Conservation (phyloP, 2,888 invertebrate genomes). For the Kryphioiulus occultus region DNA sequence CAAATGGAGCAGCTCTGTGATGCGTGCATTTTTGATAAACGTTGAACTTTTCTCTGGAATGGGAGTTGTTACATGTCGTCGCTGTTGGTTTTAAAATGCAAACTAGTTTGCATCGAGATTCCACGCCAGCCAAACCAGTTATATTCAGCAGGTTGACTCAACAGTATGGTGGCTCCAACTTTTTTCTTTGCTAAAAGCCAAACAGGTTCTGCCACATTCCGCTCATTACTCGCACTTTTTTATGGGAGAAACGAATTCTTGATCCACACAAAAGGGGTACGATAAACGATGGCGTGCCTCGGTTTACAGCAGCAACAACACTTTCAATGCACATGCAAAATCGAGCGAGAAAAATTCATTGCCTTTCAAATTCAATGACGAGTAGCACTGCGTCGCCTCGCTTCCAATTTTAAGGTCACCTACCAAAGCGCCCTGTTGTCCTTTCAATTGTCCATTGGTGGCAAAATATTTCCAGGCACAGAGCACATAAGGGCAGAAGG, state of each 20-base stretch:
- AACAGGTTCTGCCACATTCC: conserved; percentile 44
- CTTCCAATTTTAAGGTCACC: not conserved
- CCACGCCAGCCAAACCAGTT: conserved; percentile 21
- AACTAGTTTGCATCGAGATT: conserved; percentile 40
- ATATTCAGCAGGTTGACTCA: conserved; percentile 12
- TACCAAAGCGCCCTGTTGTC: not conserved
- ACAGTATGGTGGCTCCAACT: conserved; percentile 26
- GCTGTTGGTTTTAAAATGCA: conserved; percentile 37
- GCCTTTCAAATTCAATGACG: conserved; percentile 23
- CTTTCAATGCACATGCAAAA: conserved; percentile 28
- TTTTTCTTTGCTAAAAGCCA: conserved; percentile 1
- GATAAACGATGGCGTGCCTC: conserved; percentile 28
- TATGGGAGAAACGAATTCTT: conserved; percentile 37
- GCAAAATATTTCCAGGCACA: not conserved
- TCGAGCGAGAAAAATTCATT: conserved; percentile 42
- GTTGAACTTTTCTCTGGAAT: conserved; percentile 9
- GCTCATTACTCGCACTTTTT: conserved; percentile 38
- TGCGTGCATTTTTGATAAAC: not conserved
- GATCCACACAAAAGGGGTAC: conserved; percentile 47
- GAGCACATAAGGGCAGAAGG: not conserved
- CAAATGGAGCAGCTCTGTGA: not conserved
- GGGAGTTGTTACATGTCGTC: conserved; percentile 10
- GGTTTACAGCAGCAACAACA: not conserved
- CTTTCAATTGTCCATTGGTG: not conserved
- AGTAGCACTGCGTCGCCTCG: conserved; percentile 11